Evolutionary conservation across 2,797 vertebrate genomes (phyloP), one percentile per base, ranked within the genome.

Genomic region (Poliocrania exsul): DNA sequence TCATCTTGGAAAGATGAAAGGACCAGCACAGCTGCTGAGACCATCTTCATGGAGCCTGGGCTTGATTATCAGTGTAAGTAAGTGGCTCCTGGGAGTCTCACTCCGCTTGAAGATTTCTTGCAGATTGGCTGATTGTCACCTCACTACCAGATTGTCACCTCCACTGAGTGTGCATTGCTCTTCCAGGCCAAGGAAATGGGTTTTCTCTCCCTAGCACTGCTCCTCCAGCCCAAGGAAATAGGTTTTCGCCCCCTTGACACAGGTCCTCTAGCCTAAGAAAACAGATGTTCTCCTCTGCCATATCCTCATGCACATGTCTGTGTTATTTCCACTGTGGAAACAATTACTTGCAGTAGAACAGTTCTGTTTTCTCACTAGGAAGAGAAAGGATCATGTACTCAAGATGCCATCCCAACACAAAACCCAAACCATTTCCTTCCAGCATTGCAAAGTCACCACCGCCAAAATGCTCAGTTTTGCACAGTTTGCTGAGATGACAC

Each of bases 301-400:
- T 5, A 67, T 20, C 21, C 40, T 25, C n/a, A 6, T 1, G 1
- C 16, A 14, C 0, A 0, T 11, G 14, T 33, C n/a, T 44, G 14
- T 58, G 19, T 69, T 16, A 4, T 24, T 60, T 77, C 81, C 16
- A 53, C 23, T 38, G 10, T 2, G 13, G 33, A 12, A 87, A 82
- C 17, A 2, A 65, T 5, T 47, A 5, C 18, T 2, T 53, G 29
- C 35, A 62, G 33, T 1, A 9, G 31, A 49, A 49, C 40, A 51
- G n/a, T 20, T 79, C 78, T 11, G 12, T 26, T 72, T 40, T 14
- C 31, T 37, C 38, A 62, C 17, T 13, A 20, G 12, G 25, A 28
- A 40, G n/a, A 81, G 16, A 50, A 31, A 69, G 18, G 17, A 69
- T 38, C n/a, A 23, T 38, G 21, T 84, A 16, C 17, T 13, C 35